Conservation (phyloP, 2,888 invertebrate species). For the Ornithoptera priamus region DNA sequence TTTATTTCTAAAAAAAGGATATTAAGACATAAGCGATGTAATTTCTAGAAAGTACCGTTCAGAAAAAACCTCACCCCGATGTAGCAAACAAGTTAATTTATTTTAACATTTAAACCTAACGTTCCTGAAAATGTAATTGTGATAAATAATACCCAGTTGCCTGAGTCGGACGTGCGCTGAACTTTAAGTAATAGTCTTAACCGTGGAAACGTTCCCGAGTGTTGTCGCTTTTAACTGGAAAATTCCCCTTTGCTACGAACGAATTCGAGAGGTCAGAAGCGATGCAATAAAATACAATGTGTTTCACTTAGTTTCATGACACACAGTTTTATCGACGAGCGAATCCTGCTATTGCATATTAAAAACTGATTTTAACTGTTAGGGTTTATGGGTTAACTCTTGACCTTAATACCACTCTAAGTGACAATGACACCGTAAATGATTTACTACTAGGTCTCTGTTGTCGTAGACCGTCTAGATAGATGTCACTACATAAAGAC, state of each 20-base stretch:
- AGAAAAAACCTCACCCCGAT: background rate
- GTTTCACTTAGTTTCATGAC: background rate
- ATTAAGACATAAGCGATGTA: background rate
- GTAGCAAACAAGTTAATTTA: background rate
- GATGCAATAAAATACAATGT: background rate
- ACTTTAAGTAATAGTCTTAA: constrained; percentile 25
- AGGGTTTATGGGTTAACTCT: no score
- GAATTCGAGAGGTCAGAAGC: background rate
- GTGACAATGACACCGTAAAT: no score
- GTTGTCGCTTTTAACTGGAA: constrained; percentile 20
- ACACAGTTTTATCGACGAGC: background rate
- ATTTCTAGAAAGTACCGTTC: background rate
- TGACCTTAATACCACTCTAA: no score
- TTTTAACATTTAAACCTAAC: constrained; percentile 25
- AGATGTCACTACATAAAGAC: no score
- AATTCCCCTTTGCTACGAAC: constrained; percentile 1
- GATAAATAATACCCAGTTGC: constrained; percentile 28
- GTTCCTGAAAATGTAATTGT: constrained; percentile 27
- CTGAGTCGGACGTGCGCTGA: constrained; percentile 26
- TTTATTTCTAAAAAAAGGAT: no score
- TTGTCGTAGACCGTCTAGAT: no score
- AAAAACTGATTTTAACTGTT: no score
- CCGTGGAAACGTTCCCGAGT: constrained; percentile 16
- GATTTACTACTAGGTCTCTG: no score
- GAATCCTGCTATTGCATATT: no score